phyloP scores from a whole-genome alignment of 2,113 vertebrate species.

The Suncus etruscus region DNA sequence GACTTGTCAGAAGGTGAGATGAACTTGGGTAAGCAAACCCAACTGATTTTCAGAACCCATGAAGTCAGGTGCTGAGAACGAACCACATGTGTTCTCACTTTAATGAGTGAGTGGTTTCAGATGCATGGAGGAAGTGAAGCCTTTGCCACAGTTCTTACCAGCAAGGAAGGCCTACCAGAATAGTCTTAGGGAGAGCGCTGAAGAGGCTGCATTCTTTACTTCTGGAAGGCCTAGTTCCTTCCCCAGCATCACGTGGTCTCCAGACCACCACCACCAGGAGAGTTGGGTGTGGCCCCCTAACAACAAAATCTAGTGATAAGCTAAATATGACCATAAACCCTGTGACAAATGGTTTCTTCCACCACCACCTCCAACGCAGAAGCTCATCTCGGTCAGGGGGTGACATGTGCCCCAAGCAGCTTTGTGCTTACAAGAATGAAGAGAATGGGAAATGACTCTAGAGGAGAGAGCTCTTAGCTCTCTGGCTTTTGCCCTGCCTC shows the following conservation, averaged over 20 bases:
- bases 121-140: conserved; percentile 18
- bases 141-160: background rate
- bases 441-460: too few species aligned
- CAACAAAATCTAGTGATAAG: background rate
- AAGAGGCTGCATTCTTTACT: too few species aligned
- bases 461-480: too few species aligned
- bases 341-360: background rate
- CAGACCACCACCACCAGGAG: too few species aligned
- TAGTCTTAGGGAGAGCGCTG: too few species aligned
- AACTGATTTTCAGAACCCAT: conserved; percentile 33
- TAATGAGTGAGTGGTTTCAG: conserved; percentile 14
- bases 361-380: background rate
- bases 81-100: conserved; percentile 12
- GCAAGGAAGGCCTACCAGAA: background rate
- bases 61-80: conserved; percentile 31
- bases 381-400: background rate
- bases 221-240: too few species aligned
- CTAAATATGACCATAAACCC: background rate
- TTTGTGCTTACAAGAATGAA: background rate
- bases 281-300: too few species aligned
- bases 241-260: too few species aligned
- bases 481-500: background rate
- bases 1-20: conserved; percentile 52
- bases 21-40: conserved; percentile 30
- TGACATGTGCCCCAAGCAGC: background rate